Conservation (phyloP, 2,113 vertebrate genomes). For the Cyanoramphus novaezelandiae region DNA sequence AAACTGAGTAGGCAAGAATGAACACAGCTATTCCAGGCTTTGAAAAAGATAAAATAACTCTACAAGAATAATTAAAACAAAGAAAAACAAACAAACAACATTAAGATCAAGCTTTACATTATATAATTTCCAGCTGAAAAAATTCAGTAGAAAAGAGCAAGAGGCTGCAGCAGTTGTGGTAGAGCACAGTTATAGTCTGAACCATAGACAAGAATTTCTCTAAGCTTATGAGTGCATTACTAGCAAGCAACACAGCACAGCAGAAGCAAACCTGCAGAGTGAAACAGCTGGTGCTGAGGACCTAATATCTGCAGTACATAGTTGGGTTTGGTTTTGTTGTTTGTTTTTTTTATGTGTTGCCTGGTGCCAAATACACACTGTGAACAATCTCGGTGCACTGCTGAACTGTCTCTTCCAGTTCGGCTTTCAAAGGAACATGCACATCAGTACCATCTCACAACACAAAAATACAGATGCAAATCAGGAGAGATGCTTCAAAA, state of each 20-base stretch:
- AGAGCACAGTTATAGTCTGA: fast-evolving
- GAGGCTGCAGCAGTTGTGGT: background rate
- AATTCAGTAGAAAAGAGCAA: background rate
- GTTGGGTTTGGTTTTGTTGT: background rate
- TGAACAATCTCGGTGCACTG: background rate
- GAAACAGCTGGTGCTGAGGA: background rate
- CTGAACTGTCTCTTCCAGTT: background rate
- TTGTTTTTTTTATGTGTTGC: background rate
- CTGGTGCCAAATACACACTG: background rate
- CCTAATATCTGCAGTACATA: background rate
- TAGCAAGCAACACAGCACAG: background rate
- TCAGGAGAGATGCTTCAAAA: background rate
- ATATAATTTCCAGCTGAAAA: background rate
- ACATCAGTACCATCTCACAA: background rate
- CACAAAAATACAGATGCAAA: background rate
- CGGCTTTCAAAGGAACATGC: background rate
- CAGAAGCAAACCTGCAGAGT: background rate
- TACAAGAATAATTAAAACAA: background rate
- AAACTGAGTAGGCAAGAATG: background rate
- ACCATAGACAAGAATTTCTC: background rate
- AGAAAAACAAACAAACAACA: background rate
- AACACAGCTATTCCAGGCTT: background rate
- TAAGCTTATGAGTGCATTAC: background rate
- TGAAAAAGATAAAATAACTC: background rate
- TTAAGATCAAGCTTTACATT: background rate